Evolutionary conservation across 92 coral and sea anemone genomes (phyloP).

Genomic region (Zoanthus sociatus): DNA sequence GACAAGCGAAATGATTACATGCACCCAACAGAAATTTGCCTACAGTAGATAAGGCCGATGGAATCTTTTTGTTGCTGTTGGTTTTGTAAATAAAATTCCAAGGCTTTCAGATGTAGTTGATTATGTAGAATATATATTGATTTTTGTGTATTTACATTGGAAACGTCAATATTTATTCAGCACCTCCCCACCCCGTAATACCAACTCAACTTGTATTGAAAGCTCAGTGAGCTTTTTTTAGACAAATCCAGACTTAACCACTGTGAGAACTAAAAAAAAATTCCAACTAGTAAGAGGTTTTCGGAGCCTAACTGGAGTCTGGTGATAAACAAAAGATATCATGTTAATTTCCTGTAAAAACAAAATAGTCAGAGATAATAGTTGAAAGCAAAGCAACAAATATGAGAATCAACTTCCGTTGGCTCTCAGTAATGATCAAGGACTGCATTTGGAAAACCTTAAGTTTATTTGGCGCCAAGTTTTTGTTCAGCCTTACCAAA

Average conservation of each 20-base stretch:
- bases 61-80: too few species aligned
- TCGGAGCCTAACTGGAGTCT: not conserved
- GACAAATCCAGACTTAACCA: not conserved
- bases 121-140: too few species aligned
- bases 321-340: not conserved
- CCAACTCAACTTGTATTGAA: not conserved
- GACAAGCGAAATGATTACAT: too few species aligned
- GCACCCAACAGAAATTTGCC: too few species aligned
- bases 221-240: not conserved
- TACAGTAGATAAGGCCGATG: too few species aligned
- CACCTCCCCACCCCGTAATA: not conserved
- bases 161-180: not conserved
- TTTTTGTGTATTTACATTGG: too few species aligned
- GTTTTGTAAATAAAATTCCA: too few species aligned
- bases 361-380: not conserved
- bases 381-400: conserved; percentile 4
- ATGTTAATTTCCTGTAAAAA: not conserved
- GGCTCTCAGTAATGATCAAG: not conserved
- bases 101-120: too few species aligned
- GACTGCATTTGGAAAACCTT: not conserved
- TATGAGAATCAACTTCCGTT: not conserved
- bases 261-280: not conserved
- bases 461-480: conserved; percentile 28
- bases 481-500: not conserved
- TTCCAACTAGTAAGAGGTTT: not conserved